Base-by-base conservation (phyloP, 2,888 invertebrate species). In the Drosophila diplacantha region DNA sequence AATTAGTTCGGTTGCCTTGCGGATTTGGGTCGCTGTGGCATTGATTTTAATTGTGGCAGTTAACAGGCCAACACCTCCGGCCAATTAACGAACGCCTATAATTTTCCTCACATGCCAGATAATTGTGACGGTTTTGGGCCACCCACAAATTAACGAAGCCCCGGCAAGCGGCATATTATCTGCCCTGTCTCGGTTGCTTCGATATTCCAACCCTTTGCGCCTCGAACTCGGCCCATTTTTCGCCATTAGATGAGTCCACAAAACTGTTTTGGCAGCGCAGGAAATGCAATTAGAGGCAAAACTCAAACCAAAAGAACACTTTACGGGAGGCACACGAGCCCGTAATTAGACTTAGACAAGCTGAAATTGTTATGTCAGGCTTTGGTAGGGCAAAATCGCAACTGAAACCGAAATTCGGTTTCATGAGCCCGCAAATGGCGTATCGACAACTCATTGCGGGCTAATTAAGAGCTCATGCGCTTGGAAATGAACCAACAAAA, bases 391-490 rank as follows among this genome's bases (percentile, higher is more conserved):
- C 56, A 60, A 64, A 66, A 51, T 55, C 24, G 44, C 18, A 29
- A 5, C 12, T 12, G 44, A 16, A 37, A 53, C 39, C 41, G 24
- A 47, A 69, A 44, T 18, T 44, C 29, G 44, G 18, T 67, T 62
- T 60, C 57, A 59, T 72, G 72, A 49, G 72, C 69, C 53, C 51
- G 20, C 47, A 71, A 67, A 47, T 62, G 54, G 24, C 44, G 53
- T 80, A 78, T 77, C 32, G 70, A 63, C 82, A 77, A 74, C 73
- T 74, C 82, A 82, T 74, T 82, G 75, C 70, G 67, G 73, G 70
- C 81, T 74, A 79, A 79, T 79, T 79, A 79, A 70, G 81, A 82
- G 65, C 77, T 81, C 70, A 69, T 74, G 78, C 70, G 62, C 59
- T 44, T 55, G 51, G 29, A 58, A 57, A 52, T 29, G 8, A 32